phyloP scores from a whole-genome alignment of 2,797 vertebrate species.

The Crax fasciolata region DNA sequence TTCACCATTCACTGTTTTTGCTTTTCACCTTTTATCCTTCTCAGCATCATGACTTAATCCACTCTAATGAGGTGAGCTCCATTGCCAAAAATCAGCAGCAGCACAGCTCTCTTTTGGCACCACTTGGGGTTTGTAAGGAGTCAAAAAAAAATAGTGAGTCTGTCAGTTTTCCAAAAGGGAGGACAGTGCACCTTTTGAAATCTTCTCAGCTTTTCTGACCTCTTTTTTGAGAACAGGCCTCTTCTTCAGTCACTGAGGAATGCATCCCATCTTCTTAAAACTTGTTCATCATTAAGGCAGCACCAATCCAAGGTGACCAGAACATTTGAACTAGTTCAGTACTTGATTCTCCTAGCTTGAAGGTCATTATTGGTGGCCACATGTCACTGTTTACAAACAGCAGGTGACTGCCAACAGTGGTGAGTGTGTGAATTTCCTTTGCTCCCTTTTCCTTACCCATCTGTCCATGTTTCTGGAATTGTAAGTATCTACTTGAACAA shows the following conservation, averaged over 20 bases:
- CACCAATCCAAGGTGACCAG: constrained; percentile 23
- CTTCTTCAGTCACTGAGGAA: constrained; percentile 6
- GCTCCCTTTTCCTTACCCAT: constrained; percentile 74
- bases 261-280: neutral
- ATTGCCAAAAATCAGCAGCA: constrained; percentile 79
- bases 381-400: constrained; percentile 84
- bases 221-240: neutral
- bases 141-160: constrained; percentile 47
- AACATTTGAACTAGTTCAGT: neutral
- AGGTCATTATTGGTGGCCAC: constrained; percentile 83
- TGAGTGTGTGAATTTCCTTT: constrained; percentile 70
- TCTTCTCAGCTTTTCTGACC: constrained; percentile 34
- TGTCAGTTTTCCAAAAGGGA: constrained; percentile 64
- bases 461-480: constrained; percentile 67
- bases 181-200: constrained; percentile 9
- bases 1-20: constrained; percentile 71
- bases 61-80: constrained; percentile 87
- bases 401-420: constrained; percentile 78
- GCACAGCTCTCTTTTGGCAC: constrained; percentile 69
- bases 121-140: constrained; percentile 62
- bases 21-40: constrained; percentile 88
- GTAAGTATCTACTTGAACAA: neutral
- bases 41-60: constrained; percentile 88
- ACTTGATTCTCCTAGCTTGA: constrained; percentile 65
- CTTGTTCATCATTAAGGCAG: neutral